Evolutionary conservation across 1,140 invertebrate genomes (phyloP).

Genomic region (Steinernema khuongi): DNA sequence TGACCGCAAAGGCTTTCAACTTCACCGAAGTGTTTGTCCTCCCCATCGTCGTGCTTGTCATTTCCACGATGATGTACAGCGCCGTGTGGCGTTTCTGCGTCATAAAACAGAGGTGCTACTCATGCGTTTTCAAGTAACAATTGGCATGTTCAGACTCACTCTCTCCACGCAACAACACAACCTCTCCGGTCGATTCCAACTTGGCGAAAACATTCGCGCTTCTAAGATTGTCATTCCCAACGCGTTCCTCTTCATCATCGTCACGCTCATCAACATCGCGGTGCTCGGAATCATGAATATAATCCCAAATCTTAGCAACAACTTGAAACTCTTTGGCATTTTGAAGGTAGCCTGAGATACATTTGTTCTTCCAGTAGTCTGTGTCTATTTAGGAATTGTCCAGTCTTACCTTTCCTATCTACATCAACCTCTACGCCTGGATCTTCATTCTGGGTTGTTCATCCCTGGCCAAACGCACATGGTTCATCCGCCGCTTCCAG

Average conservation of each 20-base stretch:
- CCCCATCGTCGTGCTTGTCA: neutral
- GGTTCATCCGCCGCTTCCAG: neutral
- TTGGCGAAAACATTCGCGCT: neutral
- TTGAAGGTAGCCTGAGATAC: neutral
- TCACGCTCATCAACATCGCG: neutral
- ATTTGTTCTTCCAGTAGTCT: neutral
- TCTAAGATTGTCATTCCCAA: neutral
- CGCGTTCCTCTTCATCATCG: neutral
- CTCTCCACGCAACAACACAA: neutral
- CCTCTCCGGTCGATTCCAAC: neutral
- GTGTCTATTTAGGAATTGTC: neutral
- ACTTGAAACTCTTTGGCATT: neutral
- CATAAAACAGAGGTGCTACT: neutral
- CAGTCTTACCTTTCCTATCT: constrained; percentile 2
- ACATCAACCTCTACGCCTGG: neutral
- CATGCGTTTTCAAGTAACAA: too few relatives aligned
- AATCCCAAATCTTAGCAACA: neutral
- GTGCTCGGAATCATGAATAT: neutral
- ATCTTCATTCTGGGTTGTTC: neutral
- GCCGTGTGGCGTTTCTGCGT: neutral
- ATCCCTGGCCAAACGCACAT: neutral
- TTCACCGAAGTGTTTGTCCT: neutral
- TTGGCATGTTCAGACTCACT: neutral
- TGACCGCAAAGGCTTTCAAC: neutral
- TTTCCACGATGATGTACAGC: neutral